A percentile compares a stretch with the other conserved stretches of the same genome.
Conservation (phyloP, 1,140 invertebrate species). For the Pachyrhynchus sulphureomaculatus region DNA sequence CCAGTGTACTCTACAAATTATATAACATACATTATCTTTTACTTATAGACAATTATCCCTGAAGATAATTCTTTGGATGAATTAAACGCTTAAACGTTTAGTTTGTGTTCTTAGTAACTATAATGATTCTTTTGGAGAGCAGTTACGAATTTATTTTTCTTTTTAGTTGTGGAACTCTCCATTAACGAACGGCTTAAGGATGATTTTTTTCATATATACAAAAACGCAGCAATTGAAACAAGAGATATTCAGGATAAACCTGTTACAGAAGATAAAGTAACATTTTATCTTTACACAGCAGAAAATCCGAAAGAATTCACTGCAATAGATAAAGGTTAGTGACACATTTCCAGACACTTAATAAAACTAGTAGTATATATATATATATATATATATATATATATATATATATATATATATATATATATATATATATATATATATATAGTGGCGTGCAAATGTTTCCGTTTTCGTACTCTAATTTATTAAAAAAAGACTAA, state of each 20-base stretch:
- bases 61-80: too few species aligned
- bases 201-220: conserved; percentile 30
- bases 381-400: background rate
- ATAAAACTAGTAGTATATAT: background rate
- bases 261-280: conserved; percentile 30
- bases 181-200: conserved; percentile 19
- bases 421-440: too few species aligned
- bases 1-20: too few species aligned
- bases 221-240: conserved; percentile 31
- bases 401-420: background rate
- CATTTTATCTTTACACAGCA: conserved; percentile 32
- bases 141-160: too few species aligned
- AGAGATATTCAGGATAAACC: conserved; percentile 26
- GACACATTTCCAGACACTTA: background rate
- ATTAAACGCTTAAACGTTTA: too few species aligned
- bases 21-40: too few species aligned
- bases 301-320: conserved; percentile 29
- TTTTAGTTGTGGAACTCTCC: conserved; percentile 3
- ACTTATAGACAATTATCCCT: too few species aligned
- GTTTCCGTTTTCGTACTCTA: too few species aligned
- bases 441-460: too few species aligned
- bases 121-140: too few species aligned
- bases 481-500: too few species aligned
- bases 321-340: conserved; percentile 20
- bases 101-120: too few species aligned